Percentiles rank a stretch among this genome's conserved stretches.
These are phyloP conservation scores for Ivindomyrus marchei DNA, from an alignment of 2,113 vertebrate species.

Conservation along the genomic window DNA sequence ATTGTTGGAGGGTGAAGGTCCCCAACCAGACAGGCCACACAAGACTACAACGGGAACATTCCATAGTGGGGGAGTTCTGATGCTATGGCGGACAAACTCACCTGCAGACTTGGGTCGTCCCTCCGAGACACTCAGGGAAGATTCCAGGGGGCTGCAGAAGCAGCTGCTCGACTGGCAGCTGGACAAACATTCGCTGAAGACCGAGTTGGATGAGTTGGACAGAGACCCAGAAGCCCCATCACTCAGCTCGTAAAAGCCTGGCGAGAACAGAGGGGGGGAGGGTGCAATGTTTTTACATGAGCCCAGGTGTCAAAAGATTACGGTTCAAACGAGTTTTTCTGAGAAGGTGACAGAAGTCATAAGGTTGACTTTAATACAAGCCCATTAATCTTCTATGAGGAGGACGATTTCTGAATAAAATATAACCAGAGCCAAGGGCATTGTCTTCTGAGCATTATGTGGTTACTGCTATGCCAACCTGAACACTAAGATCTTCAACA, in stretches of 20 bases:
- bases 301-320: not conserved
- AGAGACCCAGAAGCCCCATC: slow-evolving; percentile 84
- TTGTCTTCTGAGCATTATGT: not conserved
- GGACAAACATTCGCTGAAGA: slow-evolving; percentile 94
- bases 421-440: not conserved
- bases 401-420: not conserved
- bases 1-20: not conserved
- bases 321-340: not conserved
- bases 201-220: slow-evolving; percentile 93
- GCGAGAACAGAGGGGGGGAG: slow-evolving; percentile 28
- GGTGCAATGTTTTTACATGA: slow-evolving; percentile 24
- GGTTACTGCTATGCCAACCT: not conserved
- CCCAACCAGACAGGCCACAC: slow-evolving; percentile 1
- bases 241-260: slow-evolving; percentile 94
- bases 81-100: slow-evolving; percentile 54
- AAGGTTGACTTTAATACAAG: not conserved
- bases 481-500: not conserved
- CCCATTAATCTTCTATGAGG: not conserved
- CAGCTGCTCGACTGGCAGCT: slow-evolving; percentile 85
- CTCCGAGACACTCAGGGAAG: slow-evolving; percentile 73
- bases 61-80: not conserved
- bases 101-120: slow-evolving; percentile 77
- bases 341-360: slow-evolving; percentile 1
- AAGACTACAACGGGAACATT: not conserved
- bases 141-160: slow-evolving; percentile 80